phyloP scores from a whole-genome alignment of 2,888 invertebrate species.

The Eutolmus rufibarbis region DNA sequence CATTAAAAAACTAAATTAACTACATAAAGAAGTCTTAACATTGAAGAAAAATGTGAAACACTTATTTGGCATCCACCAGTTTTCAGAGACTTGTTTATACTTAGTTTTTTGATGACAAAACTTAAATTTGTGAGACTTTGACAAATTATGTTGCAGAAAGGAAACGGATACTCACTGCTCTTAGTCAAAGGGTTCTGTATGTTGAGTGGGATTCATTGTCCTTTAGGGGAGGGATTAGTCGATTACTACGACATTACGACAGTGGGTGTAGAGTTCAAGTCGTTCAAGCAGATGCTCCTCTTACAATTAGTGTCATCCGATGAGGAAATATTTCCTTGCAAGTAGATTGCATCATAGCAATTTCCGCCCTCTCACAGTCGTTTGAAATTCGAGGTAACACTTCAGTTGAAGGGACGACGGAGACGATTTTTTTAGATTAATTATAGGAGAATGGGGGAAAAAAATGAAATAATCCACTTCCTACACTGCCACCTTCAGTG shows the following conservation, averaged over 20 bases:
- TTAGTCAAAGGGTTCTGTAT: not conserved
- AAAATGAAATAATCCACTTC: not conserved
- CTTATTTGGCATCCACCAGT: too few relatives aligned
- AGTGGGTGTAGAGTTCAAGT: not conserved
- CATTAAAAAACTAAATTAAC: too few relatives aligned
- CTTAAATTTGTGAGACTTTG: too few relatives aligned
- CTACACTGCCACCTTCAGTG: not conserved
- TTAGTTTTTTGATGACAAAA: too few relatives aligned
- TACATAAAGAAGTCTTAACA: too few relatives aligned
- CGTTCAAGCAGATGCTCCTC: not conserved
- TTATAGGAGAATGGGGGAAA: not conserved
- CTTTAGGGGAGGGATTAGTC: not conserved
- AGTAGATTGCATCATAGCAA: not conserved
- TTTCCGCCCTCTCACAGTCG: not conserved
- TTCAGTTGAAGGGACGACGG: not conserved
- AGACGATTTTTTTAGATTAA: not conserved
- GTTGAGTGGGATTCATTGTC: not conserved
- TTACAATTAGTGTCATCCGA: not conserved
- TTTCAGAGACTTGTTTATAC: too few relatives aligned
- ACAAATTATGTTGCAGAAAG: not conserved
- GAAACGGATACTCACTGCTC: not conserved
- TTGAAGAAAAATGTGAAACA: too few relatives aligned
- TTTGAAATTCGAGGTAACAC: not conserved
- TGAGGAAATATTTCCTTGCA: not conserved
- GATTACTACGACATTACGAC: not conserved